Percentiles rank a stretch among this genome's conserved stretches.
These are phyloP conservation scores for Clarias laeviceps DNA, from an alignment of 2,797 vertebrate species.

Conservation along the genomic window DNA sequence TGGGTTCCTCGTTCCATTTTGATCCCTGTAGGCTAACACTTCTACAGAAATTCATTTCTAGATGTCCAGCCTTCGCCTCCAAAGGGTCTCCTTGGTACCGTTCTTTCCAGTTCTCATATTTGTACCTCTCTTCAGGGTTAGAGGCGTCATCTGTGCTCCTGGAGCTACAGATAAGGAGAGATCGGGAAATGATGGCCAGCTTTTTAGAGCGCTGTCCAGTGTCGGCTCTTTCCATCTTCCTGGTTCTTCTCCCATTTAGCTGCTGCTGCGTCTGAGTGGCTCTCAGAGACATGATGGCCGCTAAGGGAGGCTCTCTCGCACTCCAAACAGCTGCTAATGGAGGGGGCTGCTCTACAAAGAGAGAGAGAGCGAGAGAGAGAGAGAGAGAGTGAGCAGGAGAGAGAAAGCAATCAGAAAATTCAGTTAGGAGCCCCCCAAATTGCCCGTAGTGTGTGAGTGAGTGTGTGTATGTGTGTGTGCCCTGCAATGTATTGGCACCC, in stretches of 20 bases:
- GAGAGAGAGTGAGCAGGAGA: conserved; percentile 3
- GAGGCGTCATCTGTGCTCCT: conserved; percentile 80
- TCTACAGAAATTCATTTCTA: conserved; percentile 54
- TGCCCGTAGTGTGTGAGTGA: too few relatives aligned
- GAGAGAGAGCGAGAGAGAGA: conserved; percentile 35
- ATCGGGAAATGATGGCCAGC: conserved; percentile 82
- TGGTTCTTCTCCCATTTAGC: conserved; percentile 49
- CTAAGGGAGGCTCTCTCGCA: conserved; percentile 65
- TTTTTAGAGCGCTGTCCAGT: conserved; percentile 78
- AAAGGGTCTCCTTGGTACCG: conserved; percentile 60
- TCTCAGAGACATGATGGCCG: conserved; percentile 75
- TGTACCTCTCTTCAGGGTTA: conserved; percentile 76
- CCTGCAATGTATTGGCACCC: too few relatives aligned
- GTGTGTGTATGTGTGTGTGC: too few relatives aligned
- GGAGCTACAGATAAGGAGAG: conserved; percentile 87
- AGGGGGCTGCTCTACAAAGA: conserved; percentile 71
- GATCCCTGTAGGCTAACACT: conserved; percentile 39
- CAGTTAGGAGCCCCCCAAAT: conserved; percentile 65
- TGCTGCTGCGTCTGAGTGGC: conserved; percentile 67
- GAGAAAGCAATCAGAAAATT: conserved; percentile 74
- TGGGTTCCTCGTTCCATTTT: conserved; percentile 63
- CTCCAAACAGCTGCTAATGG: conserved; percentile 72
- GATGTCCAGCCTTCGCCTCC: conserved; percentile 52
- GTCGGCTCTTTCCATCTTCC: conserved; percentile 80
- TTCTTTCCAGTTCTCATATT: conserved; percentile 57